Base-by-base conservation (phyloP, 2,113 vertebrate genomes). In the Ictalurus punctatus region DNA sequence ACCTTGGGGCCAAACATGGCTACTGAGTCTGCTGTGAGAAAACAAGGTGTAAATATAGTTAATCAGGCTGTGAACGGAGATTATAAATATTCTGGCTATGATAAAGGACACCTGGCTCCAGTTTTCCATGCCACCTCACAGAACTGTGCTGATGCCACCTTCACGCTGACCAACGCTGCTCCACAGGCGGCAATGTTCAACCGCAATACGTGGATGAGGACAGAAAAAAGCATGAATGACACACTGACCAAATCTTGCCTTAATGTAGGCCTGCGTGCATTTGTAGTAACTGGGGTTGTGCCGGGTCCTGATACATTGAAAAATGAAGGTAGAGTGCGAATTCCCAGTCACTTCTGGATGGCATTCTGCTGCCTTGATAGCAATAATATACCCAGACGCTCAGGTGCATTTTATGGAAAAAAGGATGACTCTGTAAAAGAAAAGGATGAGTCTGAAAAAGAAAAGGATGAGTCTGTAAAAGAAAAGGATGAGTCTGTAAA, bases 81-180 rank as follows among this genome's bases (percentile, higher is more conserved):
- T 14, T 87, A 90, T 1, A 0, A 2, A 0, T 0, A 4, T 0
- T 34, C 76, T 4, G 2, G 6, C 2, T 84, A 34, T 0, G 0
- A 87, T 7, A 87, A 0, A 90, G 86, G 89, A 1, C 86, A 90
- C 16, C 73, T 90, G 52, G 37, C 21, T 52, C 73, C 86, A 52
- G 86, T 90, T 14, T 61, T 0, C 9, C 86, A 73, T 0, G 61
- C 89, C 54, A 0, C 0, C 0, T 17, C 40, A 13, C 21, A 90
- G 13, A 4, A 0, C 14, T 90, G 81, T 44, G 9, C 59, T 34
- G 4, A 67, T 17, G 71, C 83, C 48, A 89, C 88, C 27, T 89
- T 85, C 56, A 89, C 83, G 0, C 82, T 90, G 44, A 90, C 89
- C 37, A 90, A 90, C 52, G 89, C 89, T 65, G 89, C 89, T 17